Evolutionary conservation across 1,140 invertebrate genomes (phyloP).

Genomic region (Philopotamus ludificatus): DNA sequence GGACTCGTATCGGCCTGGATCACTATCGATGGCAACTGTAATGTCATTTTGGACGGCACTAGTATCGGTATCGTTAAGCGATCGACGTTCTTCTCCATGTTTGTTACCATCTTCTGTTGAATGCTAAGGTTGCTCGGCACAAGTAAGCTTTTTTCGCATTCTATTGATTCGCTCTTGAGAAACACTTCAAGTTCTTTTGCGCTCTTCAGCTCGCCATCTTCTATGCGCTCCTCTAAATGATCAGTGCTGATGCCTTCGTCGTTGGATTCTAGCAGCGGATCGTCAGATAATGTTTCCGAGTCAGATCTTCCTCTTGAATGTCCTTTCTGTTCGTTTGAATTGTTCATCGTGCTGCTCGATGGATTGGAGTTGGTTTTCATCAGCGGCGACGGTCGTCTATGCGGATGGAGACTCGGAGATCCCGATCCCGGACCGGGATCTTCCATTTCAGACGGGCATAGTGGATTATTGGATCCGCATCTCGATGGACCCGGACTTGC

Average conservation of each 20-base stretch:
- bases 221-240: constrained; percentile 63
- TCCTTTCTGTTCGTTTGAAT: constrained; percentile 50
- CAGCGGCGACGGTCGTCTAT: constrained; percentile 55
- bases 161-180: constrained; percentile 44
- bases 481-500: constrained; percentile 74
- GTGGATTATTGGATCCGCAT: constrained; percentile 73
- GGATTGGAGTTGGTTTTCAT: constrained; percentile 56
- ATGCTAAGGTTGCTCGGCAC: constrained; percentile 35
- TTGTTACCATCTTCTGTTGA: constrained; percentile 51
- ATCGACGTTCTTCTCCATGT: constrained; percentile 55
- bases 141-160: constrained; percentile 37
- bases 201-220: constrained; percentile 62
- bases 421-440: constrained; percentile 60
- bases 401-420: constrained; percentile 45
- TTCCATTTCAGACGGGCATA: constrained; percentile 70
- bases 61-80: constrained; percentile 42
- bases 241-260: constrained; percentile 71
- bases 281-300: constrained; percentile 68
- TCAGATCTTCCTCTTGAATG: constrained; percentile 59
- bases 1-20: constrained; percentile 56
- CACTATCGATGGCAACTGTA: constrained; percentile 64
- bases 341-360: constrained; percentile 45
- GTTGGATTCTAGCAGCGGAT: constrained; percentile 66
- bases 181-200: constrained; percentile 66
- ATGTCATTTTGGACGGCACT: constrained; percentile 48